Evolutionary conservation across 1,140 invertebrate species (phyloP).

Genomic region (Bombus sibiricus): DNA sequence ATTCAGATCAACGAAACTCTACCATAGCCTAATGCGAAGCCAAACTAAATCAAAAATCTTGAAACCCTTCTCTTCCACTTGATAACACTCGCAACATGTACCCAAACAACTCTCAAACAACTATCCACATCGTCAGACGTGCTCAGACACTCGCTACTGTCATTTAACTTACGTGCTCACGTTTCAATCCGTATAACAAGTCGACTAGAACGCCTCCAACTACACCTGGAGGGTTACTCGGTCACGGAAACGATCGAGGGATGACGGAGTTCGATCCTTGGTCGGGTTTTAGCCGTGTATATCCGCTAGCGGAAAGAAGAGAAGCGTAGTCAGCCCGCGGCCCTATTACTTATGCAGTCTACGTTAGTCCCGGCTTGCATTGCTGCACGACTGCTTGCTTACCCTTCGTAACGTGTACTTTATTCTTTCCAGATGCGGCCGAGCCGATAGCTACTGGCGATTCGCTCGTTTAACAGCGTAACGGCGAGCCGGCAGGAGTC

Average conservation of each 20-base stretch:
- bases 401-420: conserved; percentile 73
- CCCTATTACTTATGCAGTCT: conserved; percentile 73
- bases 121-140: too few relatives aligned
- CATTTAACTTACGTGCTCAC: neutral
- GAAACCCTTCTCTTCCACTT: neutral
- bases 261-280: neutral
- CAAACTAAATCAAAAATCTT: neutral
- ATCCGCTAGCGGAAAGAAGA: conserved; percentile 21
- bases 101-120: too few relatives aligned
- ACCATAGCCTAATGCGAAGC: too few relatives aligned
- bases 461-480: conserved; percentile 79
- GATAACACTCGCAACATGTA: neutral
- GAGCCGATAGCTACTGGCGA: conserved; percentile 75
- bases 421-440: conserved; percentile 72
- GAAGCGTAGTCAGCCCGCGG: conserved; percentile 25
- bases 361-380: conserved; percentile 64
- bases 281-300: neutral
- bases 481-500: conserved; percentile 63
- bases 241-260: neutral
- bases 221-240: neutral
- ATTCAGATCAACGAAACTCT: too few relatives aligned
- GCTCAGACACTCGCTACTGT: too few relatives aligned
- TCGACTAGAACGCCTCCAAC: neutral
- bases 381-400: conserved; percentile 72
- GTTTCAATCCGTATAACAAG: neutral